phyloP scores from a whole-genome alignment of 2,888 invertebrate species.

The Drosophila limbata region DNA sequence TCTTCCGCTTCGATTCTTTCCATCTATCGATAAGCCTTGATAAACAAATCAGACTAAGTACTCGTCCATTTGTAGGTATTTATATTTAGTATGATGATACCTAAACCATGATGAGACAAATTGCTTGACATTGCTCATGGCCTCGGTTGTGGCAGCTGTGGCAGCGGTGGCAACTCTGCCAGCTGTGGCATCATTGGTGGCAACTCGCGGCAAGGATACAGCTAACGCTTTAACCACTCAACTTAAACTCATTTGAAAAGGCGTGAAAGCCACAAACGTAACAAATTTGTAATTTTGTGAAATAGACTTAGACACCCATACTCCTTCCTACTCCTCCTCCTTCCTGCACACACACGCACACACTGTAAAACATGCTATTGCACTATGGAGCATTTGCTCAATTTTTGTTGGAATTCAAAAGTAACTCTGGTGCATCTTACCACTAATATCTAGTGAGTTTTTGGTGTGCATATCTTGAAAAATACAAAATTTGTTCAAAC shows the following conservation, averaged over 20 bases:
- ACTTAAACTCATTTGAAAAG: conserved; percentile 55
- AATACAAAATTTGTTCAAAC: too few species aligned
- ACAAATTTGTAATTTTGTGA: conserved; percentile 76
- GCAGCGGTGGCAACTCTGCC: conserved; percentile 3
- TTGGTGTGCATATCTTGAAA: too few species aligned
- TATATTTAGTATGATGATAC: conserved; percentile 17
- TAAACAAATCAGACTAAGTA: conserved; percentile 50
- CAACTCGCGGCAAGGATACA: conserved; percentile 2
- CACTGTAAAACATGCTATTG: neutral
- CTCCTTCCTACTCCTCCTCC: neutral
- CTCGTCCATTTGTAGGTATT: conserved; percentile 9
- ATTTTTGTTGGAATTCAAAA: neutral
- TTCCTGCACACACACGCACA: neutral
- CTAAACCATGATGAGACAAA: conserved; percentile 57
- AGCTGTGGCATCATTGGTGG: conserved; percentile 5
- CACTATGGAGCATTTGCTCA: neutral
- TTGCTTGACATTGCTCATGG: conserved; percentile 42
- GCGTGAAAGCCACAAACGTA: conserved; percentile 79
- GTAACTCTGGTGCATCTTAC: too few species aligned
- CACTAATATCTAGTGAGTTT: too few species aligned
- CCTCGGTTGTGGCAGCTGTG: conserved; percentile 13
- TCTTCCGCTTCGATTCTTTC: neutral
- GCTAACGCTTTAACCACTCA: conserved; percentile 20
- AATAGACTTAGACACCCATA: conserved; percentile 63
- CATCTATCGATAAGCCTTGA: conserved; percentile 44